These are phyloP conservation scores for Campaea margaritaria DNA, from an alignment of 2,888 invertebrate genomes.

Conservation along the genomic window DNA sequence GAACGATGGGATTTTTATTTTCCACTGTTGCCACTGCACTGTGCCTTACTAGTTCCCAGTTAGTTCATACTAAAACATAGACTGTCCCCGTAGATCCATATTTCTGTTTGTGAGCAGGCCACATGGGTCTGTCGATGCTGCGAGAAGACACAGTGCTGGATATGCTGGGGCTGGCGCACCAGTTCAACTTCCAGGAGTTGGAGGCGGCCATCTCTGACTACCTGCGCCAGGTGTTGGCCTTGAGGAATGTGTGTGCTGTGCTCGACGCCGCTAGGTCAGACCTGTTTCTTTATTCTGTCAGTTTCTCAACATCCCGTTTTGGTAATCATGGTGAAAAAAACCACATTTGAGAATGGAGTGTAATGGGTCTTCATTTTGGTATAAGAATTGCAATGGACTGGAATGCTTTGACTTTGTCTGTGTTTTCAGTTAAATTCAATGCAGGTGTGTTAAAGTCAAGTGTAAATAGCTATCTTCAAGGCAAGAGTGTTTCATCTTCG, in stretches of 20 bases:
- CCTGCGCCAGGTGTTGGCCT: slow-evolving; percentile 93
- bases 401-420: too few species aligned
- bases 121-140: slow-evolving; percentile 87
- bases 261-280: slow-evolving; percentile 93
- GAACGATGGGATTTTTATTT: too few species aligned
- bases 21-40: too few species aligned
- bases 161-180: slow-evolving; percentile 94
- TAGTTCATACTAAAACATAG: background rate
- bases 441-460: too few species aligned
- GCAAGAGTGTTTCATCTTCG: too few species aligned
- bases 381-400: too few species aligned
- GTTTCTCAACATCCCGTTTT: too few species aligned
- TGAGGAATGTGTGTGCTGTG: slow-evolving; percentile 97
- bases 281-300: background rate
- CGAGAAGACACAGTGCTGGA: slow-evolving; percentile 89
- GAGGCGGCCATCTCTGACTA: slow-evolving; percentile 97
- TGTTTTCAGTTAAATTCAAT: too few species aligned
- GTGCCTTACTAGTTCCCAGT: background rate
- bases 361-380: too few species aligned
- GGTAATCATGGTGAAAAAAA: too few species aligned
- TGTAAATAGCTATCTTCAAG: too few species aligned
- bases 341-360: too few species aligned
- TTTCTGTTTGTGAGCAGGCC: slow-evolving; percentile 70
- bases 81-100: background rate
- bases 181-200: slow-evolving; percentile 96